Base-by-base conservation (phyloP, 2,113 vertebrate species). In the Cervus canadensis region DNA sequence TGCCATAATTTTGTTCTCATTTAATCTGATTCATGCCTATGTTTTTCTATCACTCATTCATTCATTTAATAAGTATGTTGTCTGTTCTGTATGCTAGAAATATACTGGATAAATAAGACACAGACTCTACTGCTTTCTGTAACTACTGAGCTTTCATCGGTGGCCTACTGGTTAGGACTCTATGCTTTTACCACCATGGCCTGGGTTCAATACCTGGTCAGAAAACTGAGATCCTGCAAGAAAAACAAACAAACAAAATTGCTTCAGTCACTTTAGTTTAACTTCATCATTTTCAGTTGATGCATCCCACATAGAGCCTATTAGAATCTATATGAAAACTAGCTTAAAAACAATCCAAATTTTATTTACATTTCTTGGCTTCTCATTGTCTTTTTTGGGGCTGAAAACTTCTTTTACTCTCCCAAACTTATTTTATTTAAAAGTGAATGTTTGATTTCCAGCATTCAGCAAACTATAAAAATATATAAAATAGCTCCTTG, bases 101-200 rank as follows among this genome's bases (percentile, higher is more conserved):
- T 15, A 26, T 1, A 25, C 25, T 12, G 2, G 57, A 9, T 21
- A 60, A 64, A 13, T 1, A 59, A 67, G 26, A 12, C 3, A 4
- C 13, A 26, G 12, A 4, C 4, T 10, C 6, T 7, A 4, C 2
- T 17, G 14, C 16, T 13, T 88, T 56, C 81, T 50, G 67, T 9
- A 28, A 16, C 1, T 2, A 7, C 19, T 2, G 2, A 59, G 13
- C 48, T 8, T n/a, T n/a, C 25, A 21, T 8, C 0, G 1, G 40
- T 45, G 40, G 13, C 74, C 3, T 1, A 43, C 40, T 45, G 7
- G 13, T 45, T 45, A 45, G 43, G 7, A 45, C 25, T 78, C 25
- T 8, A 11, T 14, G 40, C 25, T 78, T 78, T 78, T 16, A 78
- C 25, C 0, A 0, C 3, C 25, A 15, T 1, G 40, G 25, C 25